A percentile compares a stretch with the other conserved stretches of the same genome.
Evolutionary conservation across 2,888 invertebrate species (phyloP).

Genomic region (Lepidochrysops patricia): DNA sequence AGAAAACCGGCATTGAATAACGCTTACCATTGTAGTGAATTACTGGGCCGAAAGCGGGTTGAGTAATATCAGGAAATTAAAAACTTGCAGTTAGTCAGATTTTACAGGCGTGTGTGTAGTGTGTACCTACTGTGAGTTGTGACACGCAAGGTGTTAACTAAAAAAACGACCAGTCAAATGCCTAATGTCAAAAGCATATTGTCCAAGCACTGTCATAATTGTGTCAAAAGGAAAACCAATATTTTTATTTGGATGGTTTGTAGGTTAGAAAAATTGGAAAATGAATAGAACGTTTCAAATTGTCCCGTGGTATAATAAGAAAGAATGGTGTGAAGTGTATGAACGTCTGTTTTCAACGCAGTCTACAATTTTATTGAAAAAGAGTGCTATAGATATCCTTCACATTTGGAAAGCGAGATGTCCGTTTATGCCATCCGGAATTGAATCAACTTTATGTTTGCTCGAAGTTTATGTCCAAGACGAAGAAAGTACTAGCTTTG

Average conservation of each 20-base stretch:
- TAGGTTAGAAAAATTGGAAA: slow-evolving; percentile 16
- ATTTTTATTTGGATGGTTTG: not conserved
- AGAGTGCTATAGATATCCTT: slow-evolving; percentile 61
- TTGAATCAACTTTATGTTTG: slow-evolving; percentile 75
- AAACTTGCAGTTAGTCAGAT: too few relatives aligned
- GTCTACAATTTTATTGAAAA: slow-evolving; percentile 35
- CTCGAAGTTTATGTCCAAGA: slow-evolving; percentile 68
- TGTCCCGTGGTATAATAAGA: slow-evolving; percentile 59
- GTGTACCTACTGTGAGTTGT: too few relatives aligned
- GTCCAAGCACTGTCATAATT: too few relatives aligned
- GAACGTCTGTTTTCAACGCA: slow-evolving; percentile 52
- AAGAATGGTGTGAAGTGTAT: slow-evolving; percentile 72
- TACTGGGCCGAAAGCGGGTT: too few relatives aligned
- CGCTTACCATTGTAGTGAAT: too few relatives aligned
- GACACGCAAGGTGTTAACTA: too few relatives aligned
- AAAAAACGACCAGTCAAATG: too few relatives aligned
- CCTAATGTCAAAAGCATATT: too few relatives aligned
- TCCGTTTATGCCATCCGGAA: slow-evolving; percentile 72
- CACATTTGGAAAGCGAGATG: slow-evolving; percentile 74
- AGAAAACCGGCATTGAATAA: too few relatives aligned
- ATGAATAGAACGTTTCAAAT: slow-evolving; percentile 48
- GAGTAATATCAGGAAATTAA: too few relatives aligned
- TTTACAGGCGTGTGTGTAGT: too few relatives aligned
- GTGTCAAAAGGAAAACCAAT: not conserved
- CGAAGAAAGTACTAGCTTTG: slow-evolving; percentile 31